A percentile compares a stretch with the other conserved stretches of the same genome.
phyloP scores from a whole-genome alignment of 2,113 vertebrate species.

The Eulacestoma nigropectus region DNA sequence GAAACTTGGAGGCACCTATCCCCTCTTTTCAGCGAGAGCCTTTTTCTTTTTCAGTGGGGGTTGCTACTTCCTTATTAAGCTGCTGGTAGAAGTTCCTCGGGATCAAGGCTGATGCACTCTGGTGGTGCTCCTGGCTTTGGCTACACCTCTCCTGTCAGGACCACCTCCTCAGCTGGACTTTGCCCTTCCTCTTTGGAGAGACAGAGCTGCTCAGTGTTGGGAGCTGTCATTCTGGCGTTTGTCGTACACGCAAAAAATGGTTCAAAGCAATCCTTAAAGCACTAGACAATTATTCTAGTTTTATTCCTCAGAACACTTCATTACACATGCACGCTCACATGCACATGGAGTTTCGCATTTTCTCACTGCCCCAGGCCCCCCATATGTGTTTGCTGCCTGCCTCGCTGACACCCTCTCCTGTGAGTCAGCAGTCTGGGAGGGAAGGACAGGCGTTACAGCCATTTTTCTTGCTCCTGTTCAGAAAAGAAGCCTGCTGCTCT shows the following conservation, averaged over 20 bases:
- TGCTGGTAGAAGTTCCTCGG: background rate
- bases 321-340: background rate
- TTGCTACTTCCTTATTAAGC: background rate
- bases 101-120: background rate
- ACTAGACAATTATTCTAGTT: background rate
- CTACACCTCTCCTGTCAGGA: background rate
- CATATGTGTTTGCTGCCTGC: background rate
- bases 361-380: background rate
- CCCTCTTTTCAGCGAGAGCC: background rate
- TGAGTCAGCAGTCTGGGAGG: background rate
- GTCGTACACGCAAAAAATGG: rapidly evolving
- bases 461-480: background rate
- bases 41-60: background rate
- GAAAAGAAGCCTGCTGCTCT: background rate
- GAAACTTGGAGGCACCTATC: background rate
- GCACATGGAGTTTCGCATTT: rapidly evolving
- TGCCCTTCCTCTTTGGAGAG: background rate
- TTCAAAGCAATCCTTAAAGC: background rate
- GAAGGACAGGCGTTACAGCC: background rate
- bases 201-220: background rate
- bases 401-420: background rate
- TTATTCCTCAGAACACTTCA: background rate
- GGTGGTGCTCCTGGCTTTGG: background rate
- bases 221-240: background rate
- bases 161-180: background rate